Base-by-base conservation (phyloP, 2,797 vertebrate genomes). In the Melanotaenia pygmaea region DNA sequence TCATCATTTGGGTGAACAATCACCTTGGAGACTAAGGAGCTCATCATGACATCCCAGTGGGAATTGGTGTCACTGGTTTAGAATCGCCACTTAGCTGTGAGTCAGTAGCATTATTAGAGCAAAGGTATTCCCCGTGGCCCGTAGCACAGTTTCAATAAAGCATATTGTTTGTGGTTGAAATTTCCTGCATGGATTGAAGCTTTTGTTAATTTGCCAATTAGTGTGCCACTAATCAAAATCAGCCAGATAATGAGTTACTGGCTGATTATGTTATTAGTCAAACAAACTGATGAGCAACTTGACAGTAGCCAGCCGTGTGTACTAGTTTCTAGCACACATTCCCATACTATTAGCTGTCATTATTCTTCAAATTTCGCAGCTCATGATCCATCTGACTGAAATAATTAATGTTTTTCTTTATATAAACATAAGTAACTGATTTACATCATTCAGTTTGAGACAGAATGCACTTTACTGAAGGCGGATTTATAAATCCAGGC, bases 21-120 rank as follows among this genome's bases (percentile, higher is more conserved):
- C 86, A 74, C 89, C 78, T 54, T 65, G 83, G 86, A 77, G 76
- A 89, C 72, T 83, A 88, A 90, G 86, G 64, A 78, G 82, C 86
- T 89, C 84, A 82, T 65, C 1, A 28, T 82, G 76, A 71, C 45
- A 35, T 80, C 74, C 71, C 62, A 35, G 60, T 56, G 56, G 70
- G 81, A 84, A 71, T 77, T 30, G 58, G 57, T 85, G 82, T 84
- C 81, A 72, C 74, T 67, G 71, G 66, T 80, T 79, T 64, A 70
- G 70, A 82, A 73, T 79, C n/a, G 2, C 54, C 58, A 47, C 78
- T 76, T 5, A 24, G 26, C 60, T 67, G 32, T 70, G 87, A 86
- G 70, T 88, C 83, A 77, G 60, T 69, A 28, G 30, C 24, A 7
- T 64, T 59, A 50, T 65, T 43, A 67, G 70, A 72, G 59, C 58